Conservation (phyloP, 2,888 invertebrate genomes). For the Catocala fraxini region DNA sequence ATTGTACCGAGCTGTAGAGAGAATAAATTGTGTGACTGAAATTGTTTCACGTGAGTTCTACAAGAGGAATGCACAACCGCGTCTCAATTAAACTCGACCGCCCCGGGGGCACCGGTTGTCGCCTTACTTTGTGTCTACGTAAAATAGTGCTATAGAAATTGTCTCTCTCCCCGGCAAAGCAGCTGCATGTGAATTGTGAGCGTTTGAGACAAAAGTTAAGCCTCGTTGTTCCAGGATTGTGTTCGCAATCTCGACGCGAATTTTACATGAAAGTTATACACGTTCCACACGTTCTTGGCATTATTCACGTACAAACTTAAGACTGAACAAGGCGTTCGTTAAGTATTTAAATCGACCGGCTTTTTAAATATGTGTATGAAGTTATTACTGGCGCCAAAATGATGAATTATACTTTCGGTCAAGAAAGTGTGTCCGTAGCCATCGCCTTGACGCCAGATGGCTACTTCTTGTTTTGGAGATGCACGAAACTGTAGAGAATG, state of each 20-base stretch:
- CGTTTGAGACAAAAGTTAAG: conserved; percentile 70
- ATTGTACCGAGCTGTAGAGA: conserved; percentile 58
- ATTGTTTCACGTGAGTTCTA: conserved; percentile 59
- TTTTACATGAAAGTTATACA: conserved; percentile 46
- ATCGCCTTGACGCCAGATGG: conserved; percentile 62
- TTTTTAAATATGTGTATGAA: conserved; percentile 31
- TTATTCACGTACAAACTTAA: conserved; percentile 23
- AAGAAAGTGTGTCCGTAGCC: conserved; percentile 51
- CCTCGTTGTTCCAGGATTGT: conserved; percentile 66
- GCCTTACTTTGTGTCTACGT: conserved; percentile 66
- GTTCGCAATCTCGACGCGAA: conserved; percentile 61
- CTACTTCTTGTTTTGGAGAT: conserved; percentile 61
- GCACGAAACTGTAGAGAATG: conserved; percentile 62
- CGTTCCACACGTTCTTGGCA: conserved; percentile 29
- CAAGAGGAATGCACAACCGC: conserved; percentile 64
- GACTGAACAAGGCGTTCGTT: conserved; percentile 14
- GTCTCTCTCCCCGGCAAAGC: conserved; percentile 52
- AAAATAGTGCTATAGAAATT: conserved; percentile 68
- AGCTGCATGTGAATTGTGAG: conserved; percentile 66
- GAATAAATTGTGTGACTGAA: conserved; percentile 52
- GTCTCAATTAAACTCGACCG: conserved; percentile 69
- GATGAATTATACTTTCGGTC: conserved; percentile 51
- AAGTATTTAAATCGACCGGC: conserved; percentile 26
- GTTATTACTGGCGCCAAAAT: conserved; percentile 41
- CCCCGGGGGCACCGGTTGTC: conserved; percentile 63